Conservation (phyloP, 2,797 vertebrate species). For the Macrochelys suwanniensis region DNA sequence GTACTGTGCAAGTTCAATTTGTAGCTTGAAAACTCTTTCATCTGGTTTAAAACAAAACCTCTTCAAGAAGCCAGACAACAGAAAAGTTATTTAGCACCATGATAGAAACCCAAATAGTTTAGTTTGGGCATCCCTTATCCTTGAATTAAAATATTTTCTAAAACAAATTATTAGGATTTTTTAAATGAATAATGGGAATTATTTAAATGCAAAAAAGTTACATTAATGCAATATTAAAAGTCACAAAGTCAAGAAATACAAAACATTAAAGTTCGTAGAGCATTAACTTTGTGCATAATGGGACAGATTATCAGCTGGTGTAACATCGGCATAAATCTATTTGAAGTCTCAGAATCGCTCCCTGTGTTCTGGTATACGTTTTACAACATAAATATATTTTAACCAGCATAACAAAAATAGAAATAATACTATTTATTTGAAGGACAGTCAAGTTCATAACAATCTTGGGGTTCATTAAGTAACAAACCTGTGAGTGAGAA, state of each 20-base stretch:
- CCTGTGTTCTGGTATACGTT: neutral
- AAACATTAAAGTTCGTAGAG: constrained; percentile 11
- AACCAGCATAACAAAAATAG: neutral
- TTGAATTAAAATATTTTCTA: neutral
- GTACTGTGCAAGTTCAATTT: neutral
- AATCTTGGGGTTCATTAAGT: too few species aligned
- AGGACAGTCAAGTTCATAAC: neutral
- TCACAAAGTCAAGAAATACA: neutral
- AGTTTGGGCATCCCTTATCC: neutral
- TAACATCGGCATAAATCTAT: too few species aligned
- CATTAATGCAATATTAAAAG: neutral
- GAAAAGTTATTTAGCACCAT: constrained; percentile 2
- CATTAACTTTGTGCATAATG: too few species aligned
- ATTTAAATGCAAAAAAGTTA: too few species aligned
- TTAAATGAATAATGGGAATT: neutral
- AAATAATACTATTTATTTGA: neutral
- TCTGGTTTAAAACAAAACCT: neutral
- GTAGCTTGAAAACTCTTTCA: neutral
- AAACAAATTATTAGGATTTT: neutral
- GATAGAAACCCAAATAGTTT: neutral
- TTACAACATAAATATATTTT: neutral
- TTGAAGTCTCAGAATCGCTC: neutral
- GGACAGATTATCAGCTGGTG: too few species aligned
- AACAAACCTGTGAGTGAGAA: too few species aligned
- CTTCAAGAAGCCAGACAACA: neutral